Percentiles rank a stretch among this genome's conserved stretches.
phyloP scores from a whole-genome alignment of 2,888 invertebrate genomes.

The Bimastos eiseni region DNA sequence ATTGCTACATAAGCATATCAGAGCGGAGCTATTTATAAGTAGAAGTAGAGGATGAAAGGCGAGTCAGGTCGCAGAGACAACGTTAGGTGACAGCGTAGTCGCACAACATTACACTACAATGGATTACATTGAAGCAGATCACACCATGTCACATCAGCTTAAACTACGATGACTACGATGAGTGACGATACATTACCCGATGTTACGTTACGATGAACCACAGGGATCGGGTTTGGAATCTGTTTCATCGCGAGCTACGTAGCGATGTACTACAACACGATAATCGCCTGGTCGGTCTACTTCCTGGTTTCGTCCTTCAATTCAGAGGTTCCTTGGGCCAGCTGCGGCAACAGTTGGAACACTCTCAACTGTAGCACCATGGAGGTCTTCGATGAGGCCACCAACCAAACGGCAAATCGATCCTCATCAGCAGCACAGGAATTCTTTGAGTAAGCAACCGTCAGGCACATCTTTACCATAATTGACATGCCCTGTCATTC shows the following conservation, averaged over 20 bases:
- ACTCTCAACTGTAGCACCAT: slow-evolving; percentile 67
- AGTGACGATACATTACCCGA: neutral
- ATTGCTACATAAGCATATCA: no score
- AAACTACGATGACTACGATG: neutral
- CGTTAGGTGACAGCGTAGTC: no score
- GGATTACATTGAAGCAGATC: neutral
- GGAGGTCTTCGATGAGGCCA: slow-evolving; percentile 37
- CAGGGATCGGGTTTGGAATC: slow-evolving; percentile 94
- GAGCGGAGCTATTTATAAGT: no score
- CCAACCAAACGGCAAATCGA: slow-evolving; percentile 47
- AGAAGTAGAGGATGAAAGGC: no score
- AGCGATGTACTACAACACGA: slow-evolving; percentile 91
- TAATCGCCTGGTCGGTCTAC: slow-evolving; percentile 84
- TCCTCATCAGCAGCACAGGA: slow-evolving; percentile 52
- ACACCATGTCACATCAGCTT: neutral
- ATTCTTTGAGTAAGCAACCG: slow-evolving; percentile 51
- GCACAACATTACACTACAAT: no score
- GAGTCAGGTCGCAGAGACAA: no score
- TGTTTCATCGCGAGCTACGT: slow-evolving; percentile 76
- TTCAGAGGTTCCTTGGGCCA: slow-evolving; percentile 60
- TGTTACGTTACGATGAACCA: neutral
- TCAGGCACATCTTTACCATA: no score
- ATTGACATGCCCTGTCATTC: no score
- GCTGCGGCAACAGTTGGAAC: slow-evolving; percentile 62
- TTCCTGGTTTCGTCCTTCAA: slow-evolving; percentile 60